Conservation (phyloP, 2,888 invertebrate species). For the Volucella bombylans region DNA sequence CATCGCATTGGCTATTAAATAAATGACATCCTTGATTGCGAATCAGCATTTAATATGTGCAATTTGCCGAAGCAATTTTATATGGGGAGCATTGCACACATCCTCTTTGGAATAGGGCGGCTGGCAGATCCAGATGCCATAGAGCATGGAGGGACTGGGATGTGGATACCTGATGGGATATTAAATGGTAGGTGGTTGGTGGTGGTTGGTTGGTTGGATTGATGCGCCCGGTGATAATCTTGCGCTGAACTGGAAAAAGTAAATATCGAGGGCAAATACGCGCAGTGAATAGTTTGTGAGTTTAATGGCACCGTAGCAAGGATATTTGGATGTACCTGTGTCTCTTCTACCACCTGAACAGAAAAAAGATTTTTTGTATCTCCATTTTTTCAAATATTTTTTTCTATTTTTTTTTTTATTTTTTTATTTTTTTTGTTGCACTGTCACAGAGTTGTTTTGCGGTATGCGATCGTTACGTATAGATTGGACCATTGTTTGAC, state of each 20-base stretch:
- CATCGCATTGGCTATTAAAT: constrained; percentile 71
- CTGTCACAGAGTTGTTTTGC: constrained; percentile 2
- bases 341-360: neutral
- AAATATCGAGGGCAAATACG: constrained; percentile 62
- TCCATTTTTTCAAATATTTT: too few species aligned
- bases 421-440: neutral
- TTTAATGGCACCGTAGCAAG: constrained; percentile 52
- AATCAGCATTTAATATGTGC: constrained; percentile 72
- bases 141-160: constrained; percentile 5
- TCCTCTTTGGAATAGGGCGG: neutral
- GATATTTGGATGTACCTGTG: constrained; percentile 11
- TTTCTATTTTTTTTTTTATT: too few species aligned
- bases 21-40: constrained; percentile 73
- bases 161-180: constrained; percentile 40
- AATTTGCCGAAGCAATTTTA: constrained; percentile 67
- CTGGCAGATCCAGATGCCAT: too few species aligned
- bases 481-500: constrained; percentile 37
- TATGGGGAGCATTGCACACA: neutral
- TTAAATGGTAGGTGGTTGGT: constrained; percentile 9
- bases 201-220: constrained; percentile 35
- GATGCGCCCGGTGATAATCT: constrained; percentile 48
- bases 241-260: constrained; percentile 36
- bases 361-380: constrained; percentile 13
- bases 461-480: constrained; percentile 8
- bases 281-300: constrained; percentile 61